Evolutionary conservation across 2,113 vertebrate species (phyloP).

Genomic region (Anoura caudifer): DNA sequence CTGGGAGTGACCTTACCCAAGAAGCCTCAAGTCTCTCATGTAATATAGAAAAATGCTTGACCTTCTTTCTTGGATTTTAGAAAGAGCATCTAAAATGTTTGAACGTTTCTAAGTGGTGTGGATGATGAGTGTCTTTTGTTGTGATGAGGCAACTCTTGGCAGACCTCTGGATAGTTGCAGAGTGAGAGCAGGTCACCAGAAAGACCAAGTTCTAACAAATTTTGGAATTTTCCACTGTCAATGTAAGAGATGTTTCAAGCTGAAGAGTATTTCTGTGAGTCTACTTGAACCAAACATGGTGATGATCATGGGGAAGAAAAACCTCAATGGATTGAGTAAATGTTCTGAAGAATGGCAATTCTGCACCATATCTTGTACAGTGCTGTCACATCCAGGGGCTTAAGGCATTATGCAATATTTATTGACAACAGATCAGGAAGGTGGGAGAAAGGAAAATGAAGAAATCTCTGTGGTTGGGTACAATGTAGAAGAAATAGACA

Average conservation of each 20-base stretch:
- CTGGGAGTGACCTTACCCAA: neutral
- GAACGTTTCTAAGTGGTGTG: too few species aligned
- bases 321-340: neutral
- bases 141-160: neutral
- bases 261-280: neutral
- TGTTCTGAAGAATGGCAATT: neutral
- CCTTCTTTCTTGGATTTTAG: neutral
- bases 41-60: neutral
- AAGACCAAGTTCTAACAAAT: too few species aligned
- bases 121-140: neutral
- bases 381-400: neutral
- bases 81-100: neutral
- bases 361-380: neutral
- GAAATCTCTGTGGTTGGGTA: neutral
- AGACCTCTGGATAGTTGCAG: neutral
- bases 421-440: too few species aligned
- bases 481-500: neutral
- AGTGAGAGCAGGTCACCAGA: neutral
- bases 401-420: too few species aligned
- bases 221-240: neutral
- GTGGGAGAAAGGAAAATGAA: too few species aligned
- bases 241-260: neutral
- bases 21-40: neutral
- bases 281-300: neutral
- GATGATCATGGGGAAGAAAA: neutral